A percentile compares a stretch with the other conserved stretches of the same genome.
Conservation (phyloP, 1,140 invertebrate species). For the Tenebrio molitor region DNA sequence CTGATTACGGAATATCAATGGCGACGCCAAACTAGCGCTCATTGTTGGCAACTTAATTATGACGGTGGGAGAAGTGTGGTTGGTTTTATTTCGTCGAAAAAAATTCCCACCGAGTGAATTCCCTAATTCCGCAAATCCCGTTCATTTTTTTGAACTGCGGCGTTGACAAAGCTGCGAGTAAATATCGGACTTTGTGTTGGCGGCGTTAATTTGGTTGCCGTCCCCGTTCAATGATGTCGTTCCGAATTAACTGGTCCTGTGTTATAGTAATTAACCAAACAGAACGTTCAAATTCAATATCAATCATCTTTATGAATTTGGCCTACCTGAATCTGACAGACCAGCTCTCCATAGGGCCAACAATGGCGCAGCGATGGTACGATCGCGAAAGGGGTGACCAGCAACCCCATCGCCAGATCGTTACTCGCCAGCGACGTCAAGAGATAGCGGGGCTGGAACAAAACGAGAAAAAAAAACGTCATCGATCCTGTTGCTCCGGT, state of each 20-base stretch:
- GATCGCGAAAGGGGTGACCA: conserved; percentile 86
- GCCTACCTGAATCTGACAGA: conserved; percentile 90
- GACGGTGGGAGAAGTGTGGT: no score
- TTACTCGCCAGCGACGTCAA: conserved; percentile 86
- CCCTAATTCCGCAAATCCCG: no score
- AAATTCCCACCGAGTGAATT: no score
- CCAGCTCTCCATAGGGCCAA: conserved; percentile 90
- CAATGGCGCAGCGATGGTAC: conserved; percentile 85
- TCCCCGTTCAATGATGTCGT: background rate
- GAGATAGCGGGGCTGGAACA: conserved; percentile 83
- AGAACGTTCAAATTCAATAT: conserved; percentile 16
- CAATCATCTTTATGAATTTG: conserved; percentile 15
- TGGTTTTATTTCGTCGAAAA: no score
- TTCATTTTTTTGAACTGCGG: no score
- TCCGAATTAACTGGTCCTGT: no score
- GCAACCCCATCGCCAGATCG: conserved; percentile 85
- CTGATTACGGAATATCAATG: no score
- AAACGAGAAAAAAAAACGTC: no score
- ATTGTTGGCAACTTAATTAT: no score
- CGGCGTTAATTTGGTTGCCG: background rate
- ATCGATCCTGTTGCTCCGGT: no score
- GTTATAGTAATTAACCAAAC: conserved; percentile 28
- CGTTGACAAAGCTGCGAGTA: background rate
- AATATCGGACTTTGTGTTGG: background rate
- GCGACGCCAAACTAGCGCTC: no score